These are phyloP conservation scores for Syndactyla subalaris DNA, from an alignment of 2,797 vertebrate genomes.

Conservation along the genomic window DNA sequence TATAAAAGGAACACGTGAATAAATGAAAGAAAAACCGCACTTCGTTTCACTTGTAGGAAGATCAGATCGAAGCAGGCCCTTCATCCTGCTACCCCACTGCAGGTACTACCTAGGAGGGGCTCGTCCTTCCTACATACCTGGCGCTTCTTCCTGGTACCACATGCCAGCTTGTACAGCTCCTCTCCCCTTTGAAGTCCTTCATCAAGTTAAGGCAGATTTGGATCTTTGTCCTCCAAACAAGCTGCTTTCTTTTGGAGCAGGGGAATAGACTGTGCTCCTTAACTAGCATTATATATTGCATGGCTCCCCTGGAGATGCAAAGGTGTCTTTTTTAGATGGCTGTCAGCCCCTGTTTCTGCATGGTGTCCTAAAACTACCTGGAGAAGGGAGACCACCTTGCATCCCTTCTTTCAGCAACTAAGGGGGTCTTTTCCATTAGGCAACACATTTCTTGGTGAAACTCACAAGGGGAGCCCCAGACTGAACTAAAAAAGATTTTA, in stretches of 20 bases:
- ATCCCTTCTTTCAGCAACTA: neutral
- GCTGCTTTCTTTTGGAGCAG: neutral
- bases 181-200: constrained; percentile 31
- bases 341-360: neutral
- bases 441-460: neutral
- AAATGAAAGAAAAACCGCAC: constrained; percentile 61
- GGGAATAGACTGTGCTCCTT: neutral
- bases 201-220: neutral
- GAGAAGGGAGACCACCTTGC: neutral
- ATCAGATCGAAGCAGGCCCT: neutral
- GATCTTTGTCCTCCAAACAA: constrained; percentile 2
- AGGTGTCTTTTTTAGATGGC: neutral
- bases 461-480: rapidly evolving
- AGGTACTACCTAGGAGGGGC: constrained; percentile 12
- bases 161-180: neutral
- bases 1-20: constrained; percentile 39
- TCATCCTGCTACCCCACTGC: neutral
- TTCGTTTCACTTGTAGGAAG: constrained; percentile 4
- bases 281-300: neutral
- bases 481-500: neutral
- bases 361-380: neutral
- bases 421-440: neutral
- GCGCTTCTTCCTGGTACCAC: neutral
- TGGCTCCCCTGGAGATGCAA: neutral
- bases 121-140: neutral